Base-by-base conservation (phyloP, 92 coral and sea anemone genomes). In the Parazoanthus darwini region DNA sequence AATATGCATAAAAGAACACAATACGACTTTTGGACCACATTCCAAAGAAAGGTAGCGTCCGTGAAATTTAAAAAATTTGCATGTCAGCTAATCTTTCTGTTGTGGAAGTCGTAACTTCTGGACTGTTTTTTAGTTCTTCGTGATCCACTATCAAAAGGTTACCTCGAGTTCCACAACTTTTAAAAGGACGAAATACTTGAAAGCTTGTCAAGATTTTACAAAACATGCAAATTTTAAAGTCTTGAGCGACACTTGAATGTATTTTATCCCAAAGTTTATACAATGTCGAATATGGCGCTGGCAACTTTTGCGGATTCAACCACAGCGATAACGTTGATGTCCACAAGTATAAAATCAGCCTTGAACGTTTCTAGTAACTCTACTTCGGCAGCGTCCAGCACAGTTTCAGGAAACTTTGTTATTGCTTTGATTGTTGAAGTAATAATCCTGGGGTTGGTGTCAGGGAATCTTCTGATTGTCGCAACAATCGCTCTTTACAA, bases 391-490 rank as follows among this genome's bases (percentile, higher is more conserved):
- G 14, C 87, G 38, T 0, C 48, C n/a, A 63, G n/a, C 56, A 25
- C 72, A 10, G 14, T 72, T 20, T 48, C 44, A 16, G 87, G 87
- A 84, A 93, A 88, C 79, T 79, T 72, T 22, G 26, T 81, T 46
- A 81, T 94, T 56, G 99, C 98, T 6, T 71, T 94, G 14, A 80
- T 92, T 39, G 93, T 97, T 16, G 98, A 97, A 77, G 38, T 91
- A 35, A 90, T 92, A 14, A 93, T 95, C 51, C 16, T 94, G 0
- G 37, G 93, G 7, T 84, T 97, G 50, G 78, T 94, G 8, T 46
- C 86, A 38, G 98, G 98, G 39, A 96, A 97, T 81, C 77, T 92
- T 0, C 87, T 94, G 39, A 95, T 97, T 65, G 77, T 97, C 25
- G 68, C 90, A 48, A 97, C 98, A 20, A 92, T 97, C 9, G 80